phyloP scores from a whole-genome alignment of 2,113 vertebrate species.

The Pollachius pollachius region DNA sequence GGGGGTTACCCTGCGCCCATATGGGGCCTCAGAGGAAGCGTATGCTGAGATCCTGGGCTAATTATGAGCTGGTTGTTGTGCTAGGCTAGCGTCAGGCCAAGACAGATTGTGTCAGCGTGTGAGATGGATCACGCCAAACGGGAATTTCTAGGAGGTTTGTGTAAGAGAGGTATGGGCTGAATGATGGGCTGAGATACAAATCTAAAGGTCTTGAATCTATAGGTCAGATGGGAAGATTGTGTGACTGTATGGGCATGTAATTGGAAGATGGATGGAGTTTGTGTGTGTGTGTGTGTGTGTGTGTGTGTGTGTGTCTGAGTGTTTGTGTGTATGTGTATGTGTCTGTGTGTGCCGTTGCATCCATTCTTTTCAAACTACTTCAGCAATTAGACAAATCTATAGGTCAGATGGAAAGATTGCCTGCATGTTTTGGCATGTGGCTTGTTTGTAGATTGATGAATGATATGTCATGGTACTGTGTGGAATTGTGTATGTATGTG shows the following conservation, averaged over 20 bases:
- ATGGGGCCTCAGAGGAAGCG: background rate
- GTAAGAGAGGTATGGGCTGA: background rate
- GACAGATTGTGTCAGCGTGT: background rate
- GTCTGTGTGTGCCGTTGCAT: background rate
- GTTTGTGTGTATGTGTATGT: too few relatives aligned
- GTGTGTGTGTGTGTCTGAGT: background rate
- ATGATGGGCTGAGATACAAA: background rate
- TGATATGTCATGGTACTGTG: slow-evolving; percentile 23
- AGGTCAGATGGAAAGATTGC: slow-evolving; percentile 33
- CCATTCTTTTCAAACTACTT: too few relatives aligned
- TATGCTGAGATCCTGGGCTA: too few relatives aligned
- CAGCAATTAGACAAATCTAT: slow-evolving; percentile 36
- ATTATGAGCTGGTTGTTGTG: too few relatives aligned
- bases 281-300: too few relatives aligned
- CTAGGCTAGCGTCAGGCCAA: background rate
- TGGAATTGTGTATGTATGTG: background rate
- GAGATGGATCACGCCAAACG: slow-evolving; percentile 4
- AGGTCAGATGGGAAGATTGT: too few relatives aligned
- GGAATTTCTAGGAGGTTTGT: background rate
- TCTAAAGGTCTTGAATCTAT: too few relatives aligned
- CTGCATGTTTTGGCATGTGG: slow-evolving; percentile 45
- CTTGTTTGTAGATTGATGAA: slow-evolving; percentile 50
- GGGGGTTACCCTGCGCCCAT: slow-evolving; percentile 2
- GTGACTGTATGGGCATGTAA: too few relatives aligned
- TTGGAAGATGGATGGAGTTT: too few relatives aligned